Conservation (phyloP, 2,113 vertebrate genomes). For the Phyllopteryx taeniolatus region DNA sequence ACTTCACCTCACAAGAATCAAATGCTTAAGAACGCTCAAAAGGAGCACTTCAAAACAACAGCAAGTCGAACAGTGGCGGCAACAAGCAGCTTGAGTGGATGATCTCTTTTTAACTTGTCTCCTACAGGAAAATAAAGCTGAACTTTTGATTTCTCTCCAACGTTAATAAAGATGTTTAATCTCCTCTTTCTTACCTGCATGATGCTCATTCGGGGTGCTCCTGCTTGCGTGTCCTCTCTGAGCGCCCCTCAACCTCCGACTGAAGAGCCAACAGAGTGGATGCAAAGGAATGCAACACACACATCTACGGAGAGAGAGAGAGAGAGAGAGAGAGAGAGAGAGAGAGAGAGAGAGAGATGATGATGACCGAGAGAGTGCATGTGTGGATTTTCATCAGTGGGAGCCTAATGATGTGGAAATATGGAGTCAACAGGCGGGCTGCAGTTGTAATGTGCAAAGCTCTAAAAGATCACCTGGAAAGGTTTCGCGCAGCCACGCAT, state of each 20-base stretch:
- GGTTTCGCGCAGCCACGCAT: neutral
- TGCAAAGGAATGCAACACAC: constrained; percentile 56
- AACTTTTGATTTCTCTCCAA: neutral
- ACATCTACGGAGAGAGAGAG: neutral
- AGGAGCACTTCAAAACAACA: neutral
- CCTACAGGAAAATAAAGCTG: neutral
- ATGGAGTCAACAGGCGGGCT: constrained; percentile 29
- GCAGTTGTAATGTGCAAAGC: neutral
- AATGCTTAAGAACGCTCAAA: neutral
- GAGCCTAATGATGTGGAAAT: constrained; percentile 7
- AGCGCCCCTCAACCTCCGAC: constrained; percentile 47
- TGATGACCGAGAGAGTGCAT: constrained; percentile 1
- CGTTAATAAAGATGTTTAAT: neutral
- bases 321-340: neutral
- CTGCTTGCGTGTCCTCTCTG: constrained; percentile 33
- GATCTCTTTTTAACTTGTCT: neutral
- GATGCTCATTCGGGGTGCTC: constrained; percentile 17
- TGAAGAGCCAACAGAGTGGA: constrained; percentile 37
- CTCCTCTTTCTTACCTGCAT: constrained; percentile 57
- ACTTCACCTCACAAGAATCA: constrained; percentile 41
- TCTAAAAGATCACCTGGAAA: neutral
- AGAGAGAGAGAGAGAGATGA: neutral
- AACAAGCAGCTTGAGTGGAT: neutral
- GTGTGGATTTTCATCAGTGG: constrained; percentile 18
- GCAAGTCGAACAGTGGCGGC: neutral